Percentiles rank a stretch among this genome's conserved stretches.
Evolutionary conservation across 2,888 invertebrate species (phyloP).

Genomic region (Apodemia zela): DNA sequence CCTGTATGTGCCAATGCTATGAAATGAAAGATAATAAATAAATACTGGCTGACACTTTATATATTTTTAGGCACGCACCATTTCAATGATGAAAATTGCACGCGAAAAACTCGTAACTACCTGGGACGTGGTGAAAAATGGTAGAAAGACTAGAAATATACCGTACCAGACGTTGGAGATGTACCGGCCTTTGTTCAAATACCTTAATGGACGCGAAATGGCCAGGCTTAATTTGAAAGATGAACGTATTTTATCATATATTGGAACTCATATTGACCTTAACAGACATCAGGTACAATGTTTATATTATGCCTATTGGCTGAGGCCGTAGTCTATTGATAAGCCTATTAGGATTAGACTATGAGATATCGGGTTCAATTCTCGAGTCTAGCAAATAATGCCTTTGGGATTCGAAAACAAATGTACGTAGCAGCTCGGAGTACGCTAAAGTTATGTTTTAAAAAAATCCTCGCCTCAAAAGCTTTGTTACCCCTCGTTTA

Average conservation of each 20-base stretch:
- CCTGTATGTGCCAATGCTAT: no score
- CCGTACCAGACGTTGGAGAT: slow-evolving; percentile 48
- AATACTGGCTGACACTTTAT: neutral
- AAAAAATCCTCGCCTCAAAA: no score
- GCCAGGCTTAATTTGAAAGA: slow-evolving; percentile 56
- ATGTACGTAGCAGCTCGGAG: no score
- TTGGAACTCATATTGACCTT: slow-evolving; percentile 64
- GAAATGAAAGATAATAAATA: no score
- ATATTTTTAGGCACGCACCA: slow-evolving; percentile 52
- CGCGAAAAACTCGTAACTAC: slow-evolving; percentile 57
- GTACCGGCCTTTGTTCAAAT: slow-evolving; percentile 64
- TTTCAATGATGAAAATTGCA: slow-evolving; percentile 65
- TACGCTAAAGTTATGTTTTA: no score
- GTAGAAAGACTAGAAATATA: slow-evolving; percentile 35
- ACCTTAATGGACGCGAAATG: slow-evolving; percentile 60
- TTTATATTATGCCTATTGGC: neutral
- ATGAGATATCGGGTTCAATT: no score
- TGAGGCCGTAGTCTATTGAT: no score
- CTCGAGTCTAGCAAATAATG: no score
- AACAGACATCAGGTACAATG: slow-evolving; percentile 67
- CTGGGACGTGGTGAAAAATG: slow-evolving; percentile 55
- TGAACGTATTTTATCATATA: slow-evolving; percentile 50
- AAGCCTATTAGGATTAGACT: no score
- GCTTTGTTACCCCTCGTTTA: no score
- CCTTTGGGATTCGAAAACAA: no score